phyloP scores from a whole-genome alignment of 2,888 invertebrate species.

The Phanerotoma sp. region DNA sequence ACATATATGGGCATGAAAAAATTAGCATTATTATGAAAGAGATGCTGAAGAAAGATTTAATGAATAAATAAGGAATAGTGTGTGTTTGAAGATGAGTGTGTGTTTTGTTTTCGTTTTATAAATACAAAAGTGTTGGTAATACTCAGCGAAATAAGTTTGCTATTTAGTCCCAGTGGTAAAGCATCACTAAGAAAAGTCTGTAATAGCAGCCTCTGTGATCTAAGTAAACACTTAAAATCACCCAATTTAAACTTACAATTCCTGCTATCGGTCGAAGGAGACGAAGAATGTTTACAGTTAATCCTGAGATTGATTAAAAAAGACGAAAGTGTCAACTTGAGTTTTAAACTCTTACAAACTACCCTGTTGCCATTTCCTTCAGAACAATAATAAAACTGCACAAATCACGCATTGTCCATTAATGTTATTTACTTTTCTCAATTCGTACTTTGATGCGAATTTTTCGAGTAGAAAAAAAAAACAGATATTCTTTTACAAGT shows the following conservation, averaged over 20 bases:
- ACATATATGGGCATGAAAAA: not conserved
- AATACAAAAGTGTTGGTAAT: too few species aligned
- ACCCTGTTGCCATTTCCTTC: not conserved
- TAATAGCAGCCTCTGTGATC: not conserved
- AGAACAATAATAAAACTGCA: too few species aligned
- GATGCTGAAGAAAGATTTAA: not conserved
- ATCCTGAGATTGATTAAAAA: not conserved
- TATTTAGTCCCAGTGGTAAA: too few species aligned
- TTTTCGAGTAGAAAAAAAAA: too few species aligned
- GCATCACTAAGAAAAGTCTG: not conserved
- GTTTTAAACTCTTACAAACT: not conserved
- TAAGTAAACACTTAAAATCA: conserved; percentile 4
- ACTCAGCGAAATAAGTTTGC: too few species aligned
- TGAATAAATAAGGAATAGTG: not conserved
- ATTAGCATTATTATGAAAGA: not conserved
- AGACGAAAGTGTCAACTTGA: not conserved
- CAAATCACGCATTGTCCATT: too few species aligned
- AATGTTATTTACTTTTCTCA: too few species aligned
- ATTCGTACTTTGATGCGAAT: too few species aligned
- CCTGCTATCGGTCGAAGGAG: not conserved
- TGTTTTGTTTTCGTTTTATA: too few species aligned
- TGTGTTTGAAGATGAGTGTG: too few species aligned
- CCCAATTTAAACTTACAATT: conserved; percentile 7
- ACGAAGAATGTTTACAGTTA: conserved; percentile 6
- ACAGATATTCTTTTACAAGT: too few species aligned